Percentiles rank a stretch among this genome's conserved stretches.
Conservation (phyloP, 1,140 invertebrate species). For the Lerema accius region DNA sequence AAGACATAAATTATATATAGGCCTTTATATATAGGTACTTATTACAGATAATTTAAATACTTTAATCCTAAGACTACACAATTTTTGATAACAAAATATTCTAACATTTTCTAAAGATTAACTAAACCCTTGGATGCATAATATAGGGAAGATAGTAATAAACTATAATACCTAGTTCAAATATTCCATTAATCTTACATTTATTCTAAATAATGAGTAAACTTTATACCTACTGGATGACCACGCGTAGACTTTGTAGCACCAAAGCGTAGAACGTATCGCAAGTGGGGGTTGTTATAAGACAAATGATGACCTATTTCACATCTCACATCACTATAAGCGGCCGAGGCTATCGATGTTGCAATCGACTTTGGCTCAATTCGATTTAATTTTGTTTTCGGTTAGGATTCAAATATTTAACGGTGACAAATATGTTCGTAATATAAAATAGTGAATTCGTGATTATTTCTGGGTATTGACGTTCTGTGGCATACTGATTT, state of each 20-base stretch:
- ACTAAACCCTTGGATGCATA: too few species aligned
- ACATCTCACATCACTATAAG: constrained; percentile 45
- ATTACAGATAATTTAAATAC: too few species aligned
- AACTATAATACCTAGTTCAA: too few species aligned
- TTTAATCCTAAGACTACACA: too few species aligned
- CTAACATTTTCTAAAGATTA: too few species aligned
- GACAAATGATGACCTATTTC: constrained; percentile 64
- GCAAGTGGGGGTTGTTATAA: constrained; percentile 62
- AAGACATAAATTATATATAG: too few species aligned
- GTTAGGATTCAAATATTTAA: constrained; percentile 2
- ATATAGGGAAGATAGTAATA: too few species aligned
- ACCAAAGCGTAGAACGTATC: constrained; percentile 5
- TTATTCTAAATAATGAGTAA: too few species aligned
- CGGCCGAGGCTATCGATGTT: constrained; percentile 34
- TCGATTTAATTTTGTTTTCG: neutral
- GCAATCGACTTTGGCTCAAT: neutral
- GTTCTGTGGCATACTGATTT: neutral
- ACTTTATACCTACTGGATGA: too few species aligned
- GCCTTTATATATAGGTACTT: too few species aligned
- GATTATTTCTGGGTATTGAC: constrained; percentile 1
- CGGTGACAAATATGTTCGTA: constrained; percentile 15
- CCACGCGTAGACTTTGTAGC: constrained; percentile 12
- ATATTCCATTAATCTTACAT: too few species aligned
- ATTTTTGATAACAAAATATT: too few species aligned
- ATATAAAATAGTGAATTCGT: constrained; percentile 13